Percentiles rank a stretch among this genome's conserved stretches.
Evolutionary conservation across 2,797 vertebrate species (phyloP).

Genomic region (Pseudochaenichthys georgianus): DNA sequence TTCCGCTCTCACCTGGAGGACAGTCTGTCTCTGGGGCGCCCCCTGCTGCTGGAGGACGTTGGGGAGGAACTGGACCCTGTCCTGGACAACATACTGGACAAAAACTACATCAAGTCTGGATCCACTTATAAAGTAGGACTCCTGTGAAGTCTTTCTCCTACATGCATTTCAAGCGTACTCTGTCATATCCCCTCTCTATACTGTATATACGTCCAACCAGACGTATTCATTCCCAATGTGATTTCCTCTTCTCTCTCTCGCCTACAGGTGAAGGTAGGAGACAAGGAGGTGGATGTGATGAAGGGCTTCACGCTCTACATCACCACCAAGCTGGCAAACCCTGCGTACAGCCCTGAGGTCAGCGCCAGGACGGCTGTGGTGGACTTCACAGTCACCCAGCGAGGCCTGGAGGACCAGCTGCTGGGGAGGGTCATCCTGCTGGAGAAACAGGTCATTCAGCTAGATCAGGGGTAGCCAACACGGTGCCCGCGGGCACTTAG

Average conservation of each 20-base stretch:
- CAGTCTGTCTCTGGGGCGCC: conserved; percentile 86
- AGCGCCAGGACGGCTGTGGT: conserved; percentile 88
- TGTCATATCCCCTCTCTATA: too few species aligned
- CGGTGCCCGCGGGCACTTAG: too few species aligned
- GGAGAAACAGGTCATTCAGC: conserved; percentile 85
- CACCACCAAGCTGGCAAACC: conserved; percentile 90
- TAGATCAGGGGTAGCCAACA: too few species aligned
- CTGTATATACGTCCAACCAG: too few species aligned
- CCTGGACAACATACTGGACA: conserved; percentile 90
- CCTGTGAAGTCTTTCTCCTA: background rate
- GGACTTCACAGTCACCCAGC: conserved; percentile 90
- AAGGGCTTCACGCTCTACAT: conserved; percentile 88
- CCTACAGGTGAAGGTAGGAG: conserved; percentile 88
- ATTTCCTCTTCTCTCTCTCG: background rate
- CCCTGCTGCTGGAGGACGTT: conserved; percentile 89
- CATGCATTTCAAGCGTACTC: background rate
- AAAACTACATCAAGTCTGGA: conserved; percentile 90
- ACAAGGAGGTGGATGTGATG: conserved; percentile 89
- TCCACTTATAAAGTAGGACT: conserved; percentile 86
- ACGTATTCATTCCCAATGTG: too few species aligned
- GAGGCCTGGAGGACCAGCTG: conserved; percentile 90
- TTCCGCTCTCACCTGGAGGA: conserved; percentile 90
- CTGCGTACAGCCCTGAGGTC: conserved; percentile 89
- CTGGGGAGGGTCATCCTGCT: conserved; percentile 89
- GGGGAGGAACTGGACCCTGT: conserved; percentile 90